phyloP scores from a whole-genome alignment of 2,797 vertebrate species.

The Tragopan temminckii region DNA sequence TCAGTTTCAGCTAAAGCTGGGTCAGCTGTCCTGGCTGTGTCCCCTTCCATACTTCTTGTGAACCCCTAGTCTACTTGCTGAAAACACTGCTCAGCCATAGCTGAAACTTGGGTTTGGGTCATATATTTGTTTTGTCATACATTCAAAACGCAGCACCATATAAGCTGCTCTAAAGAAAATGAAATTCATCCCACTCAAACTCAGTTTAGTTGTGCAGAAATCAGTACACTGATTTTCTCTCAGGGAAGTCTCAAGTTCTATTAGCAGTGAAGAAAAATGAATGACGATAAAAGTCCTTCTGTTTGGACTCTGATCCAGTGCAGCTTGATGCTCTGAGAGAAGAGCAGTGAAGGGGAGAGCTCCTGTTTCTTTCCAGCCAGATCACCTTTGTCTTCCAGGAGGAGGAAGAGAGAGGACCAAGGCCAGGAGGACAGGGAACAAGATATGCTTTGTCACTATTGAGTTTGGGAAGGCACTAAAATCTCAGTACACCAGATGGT shows the following conservation, averaged over 20 bases:
- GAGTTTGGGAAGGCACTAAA: background rate
- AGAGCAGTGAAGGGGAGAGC: background rate
- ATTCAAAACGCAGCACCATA: background rate
- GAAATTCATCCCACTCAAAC: background rate
- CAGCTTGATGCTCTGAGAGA: background rate
- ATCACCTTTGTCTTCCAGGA: background rate
- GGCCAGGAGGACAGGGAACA: background rate
- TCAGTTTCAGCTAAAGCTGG: background rate
- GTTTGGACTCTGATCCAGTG: background rate
- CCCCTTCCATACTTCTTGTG: background rate
- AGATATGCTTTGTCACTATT: background rate
- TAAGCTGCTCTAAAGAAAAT: background rate
- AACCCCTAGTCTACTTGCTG: background rate
- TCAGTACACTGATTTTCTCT: background rate
- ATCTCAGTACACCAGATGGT: background rate
- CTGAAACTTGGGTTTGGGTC: background rate
- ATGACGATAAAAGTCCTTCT: background rate
- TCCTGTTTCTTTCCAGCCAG: background rate
- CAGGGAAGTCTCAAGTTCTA: background rate
- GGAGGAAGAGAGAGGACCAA: background rate
- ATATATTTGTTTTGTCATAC: too few species aligned
- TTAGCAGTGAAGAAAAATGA: background rate
- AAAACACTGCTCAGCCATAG: background rate
- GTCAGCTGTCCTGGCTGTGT: background rate
- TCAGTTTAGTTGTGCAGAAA: background rate